Base-by-base conservation (phyloP, 92 coral and sea anemone species). In the Actinostola sp. region DNA sequence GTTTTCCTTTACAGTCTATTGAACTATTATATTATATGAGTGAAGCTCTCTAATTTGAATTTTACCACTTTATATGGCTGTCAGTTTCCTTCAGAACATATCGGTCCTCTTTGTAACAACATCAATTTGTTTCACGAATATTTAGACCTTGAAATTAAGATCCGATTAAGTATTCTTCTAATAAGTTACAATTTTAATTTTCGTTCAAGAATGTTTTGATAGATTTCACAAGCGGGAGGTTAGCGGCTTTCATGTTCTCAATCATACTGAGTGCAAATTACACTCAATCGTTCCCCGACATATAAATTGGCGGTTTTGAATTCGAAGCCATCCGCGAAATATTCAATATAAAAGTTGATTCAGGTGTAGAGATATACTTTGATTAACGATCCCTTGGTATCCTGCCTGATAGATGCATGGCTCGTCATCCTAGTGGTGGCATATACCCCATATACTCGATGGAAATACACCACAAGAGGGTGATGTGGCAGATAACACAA, bases 1-100 rank as follows among this genome's bases (percentile, higher is more conserved):
- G 59, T 31, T 46, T 53, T 48, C 32, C 53, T 48, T 75, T 63
- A 63, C 35, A 64, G 71, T 24, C 60, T 42, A 75, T 64, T 75
- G 56, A 75, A 63, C 14, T 20, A 32, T 36, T 61, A 44, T 75
- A 61, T 64, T 34, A 45, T 46, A 20, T 20, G 63, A 26, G 44
- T 14, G 36, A 34, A 34, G 21, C 35, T 57, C 57, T 3, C 38
- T 63, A 64, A 75, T 45, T 75, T 51, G 63, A 59, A 34, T 53
- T 20, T 58, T 31, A 62, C 41, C 46, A 56, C 32, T 25, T 21
- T 64, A 41, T 66, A 29, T 30, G 15, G 1, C 63, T 21, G 39
- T 8, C 36, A n/a, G 59, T 2, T 4, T 36, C 42, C 4, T 36
- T 36, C 42, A 36, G 42, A 11, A 36, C 42, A n/a, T 53, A 57